Conservation (phyloP, 2,888 invertebrate genomes). For the Dryomyza anilis region DNA sequence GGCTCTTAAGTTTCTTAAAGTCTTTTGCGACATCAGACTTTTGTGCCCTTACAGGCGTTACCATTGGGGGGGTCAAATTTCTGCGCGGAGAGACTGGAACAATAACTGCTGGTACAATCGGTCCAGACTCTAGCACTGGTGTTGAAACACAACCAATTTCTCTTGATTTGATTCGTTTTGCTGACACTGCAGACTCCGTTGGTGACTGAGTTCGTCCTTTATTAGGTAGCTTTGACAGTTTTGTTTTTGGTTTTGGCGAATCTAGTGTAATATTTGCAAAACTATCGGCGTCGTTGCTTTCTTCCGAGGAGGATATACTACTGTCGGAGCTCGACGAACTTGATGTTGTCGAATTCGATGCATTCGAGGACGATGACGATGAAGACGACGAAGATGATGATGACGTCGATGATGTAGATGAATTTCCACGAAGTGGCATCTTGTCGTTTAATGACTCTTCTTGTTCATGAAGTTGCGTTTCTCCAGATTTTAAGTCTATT, state of each 20-base stretch:
- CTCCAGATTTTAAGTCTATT: conserved; percentile 36
- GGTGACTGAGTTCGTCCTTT: conserved; percentile 6
- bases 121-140: not conserved
- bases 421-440: conserved; percentile 22
- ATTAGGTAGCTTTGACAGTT: not conserved
- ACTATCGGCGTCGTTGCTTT: conserved; percentile 36
- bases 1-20: conserved; percentile 52
- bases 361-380: conserved; percentile 40
- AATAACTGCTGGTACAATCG: not conserved
- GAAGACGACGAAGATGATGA: conserved; percentile 42
- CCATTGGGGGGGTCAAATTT: not conserved
- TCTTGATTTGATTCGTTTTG: too few relatives aligned
- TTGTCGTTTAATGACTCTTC: not conserved
- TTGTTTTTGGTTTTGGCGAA: conserved; percentile 17
- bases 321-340: conserved; percentile 38
- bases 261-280: conserved; percentile 33
- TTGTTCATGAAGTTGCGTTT: not conserved
- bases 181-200: too few relatives aligned
- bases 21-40: conserved; percentile 50
- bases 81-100: not conserved
- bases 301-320: conserved; percentile 36
- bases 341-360: conserved; percentile 40
- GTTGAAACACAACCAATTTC: not conserved
- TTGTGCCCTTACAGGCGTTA: conserved; percentile 20
- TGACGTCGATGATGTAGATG: conserved; percentile 41